Conservation (phyloP, 1,140 invertebrate species). For the Cydia strobilella region DNA sequence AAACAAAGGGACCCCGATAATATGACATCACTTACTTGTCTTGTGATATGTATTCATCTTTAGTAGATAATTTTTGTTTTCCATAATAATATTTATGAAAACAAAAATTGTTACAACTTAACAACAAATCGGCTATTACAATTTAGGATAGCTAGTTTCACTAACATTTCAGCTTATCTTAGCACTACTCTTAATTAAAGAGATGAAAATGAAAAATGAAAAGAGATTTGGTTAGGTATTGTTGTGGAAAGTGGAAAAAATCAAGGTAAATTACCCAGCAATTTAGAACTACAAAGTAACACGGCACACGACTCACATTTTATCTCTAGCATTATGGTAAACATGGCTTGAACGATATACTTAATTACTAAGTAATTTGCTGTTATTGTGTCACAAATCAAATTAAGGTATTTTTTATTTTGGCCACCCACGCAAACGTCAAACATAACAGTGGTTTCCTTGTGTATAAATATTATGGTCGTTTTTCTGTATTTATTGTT, state of each 20-base stretch:
- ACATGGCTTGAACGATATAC: conserved; percentile 49
- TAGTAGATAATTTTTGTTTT: too few species aligned
- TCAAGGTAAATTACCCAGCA: neutral
- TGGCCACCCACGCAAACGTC: conserved; percentile 63
- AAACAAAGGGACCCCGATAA: too few species aligned
- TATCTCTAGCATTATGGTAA: conserved; percentile 70
- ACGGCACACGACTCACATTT: conserved; percentile 48
- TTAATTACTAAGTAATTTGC: conserved; percentile 54
- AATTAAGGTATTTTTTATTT: conserved; percentile 74
- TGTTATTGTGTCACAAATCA: conserved; percentile 70
- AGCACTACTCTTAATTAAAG: too few species aligned
- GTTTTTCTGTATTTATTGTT: neutral
- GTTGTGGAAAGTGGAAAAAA: neutral
- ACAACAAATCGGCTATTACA: too few species aligned
- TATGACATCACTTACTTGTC: too few species aligned
- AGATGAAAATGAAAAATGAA: too few species aligned
- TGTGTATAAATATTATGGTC: neutral
- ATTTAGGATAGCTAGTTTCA: too few species aligned
- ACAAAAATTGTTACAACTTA: too few species aligned
- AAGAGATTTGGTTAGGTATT: too few species aligned
- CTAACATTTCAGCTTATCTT: too few species aligned
- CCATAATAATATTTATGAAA: too few species aligned
- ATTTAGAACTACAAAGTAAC: conserved; percentile 14
- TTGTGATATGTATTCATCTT: too few species aligned
- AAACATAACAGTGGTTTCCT: neutral